Base-by-base conservation (phyloP, 92 coral and sea anemone genomes). In the Actinostola sp. region DNA sequence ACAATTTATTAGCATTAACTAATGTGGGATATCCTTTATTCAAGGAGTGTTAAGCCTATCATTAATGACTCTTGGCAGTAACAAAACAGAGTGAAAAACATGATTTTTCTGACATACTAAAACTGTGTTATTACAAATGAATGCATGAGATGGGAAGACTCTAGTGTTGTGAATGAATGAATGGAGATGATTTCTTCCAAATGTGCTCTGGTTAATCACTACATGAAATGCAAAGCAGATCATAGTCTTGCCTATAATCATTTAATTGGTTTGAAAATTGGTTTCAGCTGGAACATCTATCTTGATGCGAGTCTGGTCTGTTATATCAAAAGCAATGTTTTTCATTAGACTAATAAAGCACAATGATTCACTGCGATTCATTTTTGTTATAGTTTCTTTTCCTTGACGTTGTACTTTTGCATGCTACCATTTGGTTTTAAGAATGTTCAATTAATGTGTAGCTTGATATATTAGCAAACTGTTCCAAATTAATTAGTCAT, bases 241-340 rank as follows among this genome's bases (percentile, higher is more conserved):
- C 25, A 8, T 2, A 57, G 39, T 27, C 63, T 2, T 57, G 21
- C 28, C 17, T 53, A 38, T 57, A 19, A 23, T 57, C 63, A 27
- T 53, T 53, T 57, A 57, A 57, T 57, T 57, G 63, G 26, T 27
- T 28, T 53, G 38, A 57, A 57, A 57, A 57, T 57, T 30, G 28
- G 36, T 57, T 57, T 57, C 63, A 57, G 63, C 63, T 57, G 63
- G 36, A 27, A 2, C 12, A 2, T 48, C 13, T 4, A 48, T 19
- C 59, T 36, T 25, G 31, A 53, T 20, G 25, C 26, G 8, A 25
- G 36, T 38, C 19, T 1, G 3, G 36, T 30, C 39, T 57, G 63
- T 27, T 57, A n/a, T n/a, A n/a, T 57, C 63, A 27, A 57, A 16
- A 16, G 36, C 39, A 19, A 57, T 57, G 63, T 27, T 27, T 57